Percentiles rank a stretch among this genome's conserved stretches.
Conservation (phyloP, 2,888 invertebrate genomes). For the Eupithecia tripunctaria region DNA sequence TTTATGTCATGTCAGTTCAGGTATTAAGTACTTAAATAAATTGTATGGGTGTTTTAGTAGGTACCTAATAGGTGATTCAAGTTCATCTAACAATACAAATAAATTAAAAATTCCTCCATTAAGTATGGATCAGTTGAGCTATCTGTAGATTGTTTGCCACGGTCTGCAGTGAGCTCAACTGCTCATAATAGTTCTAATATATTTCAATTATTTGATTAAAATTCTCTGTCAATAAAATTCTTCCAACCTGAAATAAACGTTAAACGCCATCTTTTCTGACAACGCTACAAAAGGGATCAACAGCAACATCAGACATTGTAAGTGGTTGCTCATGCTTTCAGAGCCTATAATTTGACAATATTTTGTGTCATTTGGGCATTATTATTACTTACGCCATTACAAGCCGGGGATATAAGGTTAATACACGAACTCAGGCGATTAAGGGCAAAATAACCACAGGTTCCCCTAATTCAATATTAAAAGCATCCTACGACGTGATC, state of each 20-base stretch:
- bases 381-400: constrained; percentile 84
- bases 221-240: too few species aligned
- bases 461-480: constrained; percentile 84
- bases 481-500: constrained; percentile 83
- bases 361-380: constrained; percentile 85
- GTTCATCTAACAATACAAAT: not conserved
- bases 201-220: too few species aligned
- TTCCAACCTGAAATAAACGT: not conserved
- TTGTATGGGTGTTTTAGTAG: not conserved
- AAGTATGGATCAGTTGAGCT: too few species aligned
- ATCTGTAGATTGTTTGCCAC: too few species aligned
- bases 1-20: not conserved
- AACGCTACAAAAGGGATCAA: constrained; percentile 73
- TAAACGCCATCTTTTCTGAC: constrained; percentile 44
- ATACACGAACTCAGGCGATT: constrained; percentile 79
- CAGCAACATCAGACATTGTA: constrained; percentile 69
- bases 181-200: too few species aligned
- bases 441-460: constrained; percentile 81
- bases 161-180: too few species aligned
- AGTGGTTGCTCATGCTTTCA: constrained; percentile 83
- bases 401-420: constrained; percentile 80
- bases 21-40: not conserved
- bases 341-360: constrained; percentile 85
- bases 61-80: not conserved
- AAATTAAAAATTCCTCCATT: too few species aligned